Evolutionary conservation across 2,797 vertebrate genomes (phyloP), one percentile per base, ranked within the genome.

Genomic region (Meriones psammophilus): DNA sequence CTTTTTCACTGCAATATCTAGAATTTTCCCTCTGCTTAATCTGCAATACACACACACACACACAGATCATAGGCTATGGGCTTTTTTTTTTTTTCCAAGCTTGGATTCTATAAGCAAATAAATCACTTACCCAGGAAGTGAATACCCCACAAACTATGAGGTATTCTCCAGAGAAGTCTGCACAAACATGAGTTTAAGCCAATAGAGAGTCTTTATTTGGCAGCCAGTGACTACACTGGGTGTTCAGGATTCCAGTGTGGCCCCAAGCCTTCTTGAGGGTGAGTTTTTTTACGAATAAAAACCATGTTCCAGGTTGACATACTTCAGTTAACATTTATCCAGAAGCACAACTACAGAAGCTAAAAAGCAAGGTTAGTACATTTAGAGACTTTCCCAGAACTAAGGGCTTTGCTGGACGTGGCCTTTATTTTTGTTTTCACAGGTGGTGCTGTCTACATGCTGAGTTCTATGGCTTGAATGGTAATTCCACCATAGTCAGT

Each of bases 1-100:
- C 66, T 85, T 92, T 96, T 91, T 85, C 68, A 74, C 58, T 87
- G 18, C 66, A 87, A 71, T 85, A 88, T 88, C 76, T 95, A 92
- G 64, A 89, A 39, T 91, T 92, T 7, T 81, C 54, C 56, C 73
- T 50, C 15, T 17, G 62, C 79, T 22, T 73, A 66, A 58, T 90
- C 94, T 97, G 36, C 33, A 96, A 50, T 69, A 96, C 33, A 85
- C 39, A 88, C 10, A 79, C 26, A 22, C 24, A 62, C 58, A 90
- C 28, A 14, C 22, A 10, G 9, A 50, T 9, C 17, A 56, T 50
- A 10, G 9, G 73, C 3, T 71, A 22, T 60, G 50, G 50, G 50
- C 50, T 50, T 50, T 50, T 50, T 50, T 50, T 50, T 50, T 50
- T 50, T 42, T 89, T 87, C 79, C 36, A 66, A 77, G 24, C 54